phyloP scores from a whole-genome alignment of 2,888 invertebrate genomes.

The Kuschelorhynchus macadamiae region DNA sequence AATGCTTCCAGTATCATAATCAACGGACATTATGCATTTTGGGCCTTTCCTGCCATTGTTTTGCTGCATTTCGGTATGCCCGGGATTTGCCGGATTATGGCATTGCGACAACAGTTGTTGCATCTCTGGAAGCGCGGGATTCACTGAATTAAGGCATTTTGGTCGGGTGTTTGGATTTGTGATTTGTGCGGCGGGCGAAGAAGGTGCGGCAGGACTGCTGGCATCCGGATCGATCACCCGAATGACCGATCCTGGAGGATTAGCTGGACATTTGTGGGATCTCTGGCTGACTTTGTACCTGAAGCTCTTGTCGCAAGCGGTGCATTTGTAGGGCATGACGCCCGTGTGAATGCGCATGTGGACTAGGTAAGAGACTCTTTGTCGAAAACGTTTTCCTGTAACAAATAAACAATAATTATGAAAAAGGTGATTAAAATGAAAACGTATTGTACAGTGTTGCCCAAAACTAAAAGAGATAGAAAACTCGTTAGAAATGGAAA shows the following conservation, averaged over 20 bases:
- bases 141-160: neutral
- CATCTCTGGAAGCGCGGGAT: too few species aligned
- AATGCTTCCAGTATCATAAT: constrained; percentile 58
- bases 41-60: neutral
- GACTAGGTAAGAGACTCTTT: constrained; percentile 87
- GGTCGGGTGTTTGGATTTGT: neutral
- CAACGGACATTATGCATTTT: constrained; percentile 58
- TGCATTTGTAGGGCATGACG: constrained; percentile 89
- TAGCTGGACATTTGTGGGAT: constrained; percentile 83
- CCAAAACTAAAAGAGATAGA: too few species aligned
- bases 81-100: neutral
- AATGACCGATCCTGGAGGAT: constrained; percentile 74
- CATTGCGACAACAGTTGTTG: too few species aligned
- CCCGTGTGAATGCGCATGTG: constrained; percentile 89
- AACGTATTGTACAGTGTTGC: too few species aligned
- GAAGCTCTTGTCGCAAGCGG: constrained; percentile 84
- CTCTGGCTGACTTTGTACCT: constrained; percentile 89
- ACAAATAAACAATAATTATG: constrained; percentile 1
- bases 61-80: neutral
- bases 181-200: neutral
- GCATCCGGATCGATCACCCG: constrained; percentile 57
- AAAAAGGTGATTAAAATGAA: neutral
- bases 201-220: neutral
- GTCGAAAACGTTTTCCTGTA: constrained; percentile 87
- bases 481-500: too few species aligned